These are phyloP conservation scores for Contarinia nasturtii DNA, from an alignment of 1,140 invertebrate species.

Conservation along the genomic window DNA sequence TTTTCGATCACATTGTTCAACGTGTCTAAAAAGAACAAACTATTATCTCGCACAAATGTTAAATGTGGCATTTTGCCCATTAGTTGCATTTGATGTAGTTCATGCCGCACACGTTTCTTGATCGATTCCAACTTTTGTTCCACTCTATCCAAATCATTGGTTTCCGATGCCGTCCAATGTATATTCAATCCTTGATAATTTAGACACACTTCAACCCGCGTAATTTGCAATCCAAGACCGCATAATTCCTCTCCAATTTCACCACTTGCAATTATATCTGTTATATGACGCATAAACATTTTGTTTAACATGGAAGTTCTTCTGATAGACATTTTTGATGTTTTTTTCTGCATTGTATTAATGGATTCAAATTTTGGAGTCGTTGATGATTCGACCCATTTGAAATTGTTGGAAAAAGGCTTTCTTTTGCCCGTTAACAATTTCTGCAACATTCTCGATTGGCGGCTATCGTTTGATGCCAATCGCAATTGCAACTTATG, in stretches of 20 bases:
- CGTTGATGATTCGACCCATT: not conserved
- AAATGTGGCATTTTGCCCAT: conserved; percentile 53
- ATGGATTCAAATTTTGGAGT: conserved; percentile 5
- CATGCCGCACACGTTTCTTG: conserved; percentile 37
- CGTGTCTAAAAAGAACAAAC: conserved; percentile 25
- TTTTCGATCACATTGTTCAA: conserved; percentile 32
- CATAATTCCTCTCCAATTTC: conserved; percentile 33
- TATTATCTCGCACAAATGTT: conserved; percentile 45
- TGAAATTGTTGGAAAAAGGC: not conserved
- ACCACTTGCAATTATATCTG: conserved; percentile 50
- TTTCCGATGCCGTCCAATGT: conserved; percentile 39
- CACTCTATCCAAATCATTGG: conserved; percentile 18
- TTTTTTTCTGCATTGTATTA: conserved; percentile 5
- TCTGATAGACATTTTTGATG: conserved; percentile 24
- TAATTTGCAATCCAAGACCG: conserved; percentile 46
- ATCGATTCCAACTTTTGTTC: conserved; percentile 31
- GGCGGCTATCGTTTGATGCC: conserved; percentile 3
- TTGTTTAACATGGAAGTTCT: conserved; percentile 47
- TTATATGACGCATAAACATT: conserved; percentile 59
- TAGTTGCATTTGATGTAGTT: conserved; percentile 41
- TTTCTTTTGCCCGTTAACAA: conserved; percentile 6
- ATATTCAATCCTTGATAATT: conserved; percentile 45
- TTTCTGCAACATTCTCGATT: conserved; percentile 15
- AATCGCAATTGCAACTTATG: no score
- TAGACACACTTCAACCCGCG: conserved; percentile 35